Percentiles rank a stretch among this genome's conserved stretches.
Evolutionary conservation across 2,888 invertebrate species (phyloP).

Genomic region (Lysandra bellargus): DNA sequence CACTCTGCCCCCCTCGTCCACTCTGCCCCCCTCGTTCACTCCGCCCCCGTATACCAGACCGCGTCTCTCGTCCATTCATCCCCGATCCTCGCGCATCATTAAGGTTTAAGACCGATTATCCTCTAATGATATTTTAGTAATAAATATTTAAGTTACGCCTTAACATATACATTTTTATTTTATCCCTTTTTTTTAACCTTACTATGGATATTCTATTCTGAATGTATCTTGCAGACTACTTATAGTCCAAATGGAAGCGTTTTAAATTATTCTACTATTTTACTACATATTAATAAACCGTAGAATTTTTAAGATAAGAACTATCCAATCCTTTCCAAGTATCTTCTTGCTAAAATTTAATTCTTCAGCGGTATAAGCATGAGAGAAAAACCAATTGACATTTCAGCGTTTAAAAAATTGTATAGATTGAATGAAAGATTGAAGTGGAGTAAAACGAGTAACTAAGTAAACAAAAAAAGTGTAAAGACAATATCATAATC

Average conservation of each 20-base stretch:
- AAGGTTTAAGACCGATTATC: conserved; percentile 33
- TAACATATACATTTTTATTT: neutral
- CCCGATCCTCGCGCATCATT: conserved; percentile 14
- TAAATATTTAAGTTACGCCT: conserved; percentile 8
- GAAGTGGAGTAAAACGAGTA: neutral
- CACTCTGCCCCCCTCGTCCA: conserved; percentile 39
- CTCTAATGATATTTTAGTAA: conserved; percentile 46
- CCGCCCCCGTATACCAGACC: conserved; percentile 39
- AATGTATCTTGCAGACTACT: too few species aligned
- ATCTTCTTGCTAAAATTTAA: too few species aligned
- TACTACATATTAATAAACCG: neutral
- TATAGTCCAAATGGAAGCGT: too few species aligned
- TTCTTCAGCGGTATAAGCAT: too few species aligned
- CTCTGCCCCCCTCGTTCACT: conserved; percentile 36
- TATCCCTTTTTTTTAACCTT: too few species aligned
- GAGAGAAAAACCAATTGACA: neutral
- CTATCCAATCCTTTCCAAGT: too few species aligned
- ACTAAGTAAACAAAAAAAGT: conserved; percentile 7
- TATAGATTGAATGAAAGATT: neutral
- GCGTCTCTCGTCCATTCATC: conserved; percentile 17
- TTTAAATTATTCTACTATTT: too few species aligned
- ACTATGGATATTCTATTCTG: too few species aligned
- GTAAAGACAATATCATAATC: neutral
- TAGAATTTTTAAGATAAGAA: too few species aligned
- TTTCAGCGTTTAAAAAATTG: neutral